Base-by-base conservation (phyloP, 1,140 invertebrate species). In the Drosophila ambigua region DNA sequence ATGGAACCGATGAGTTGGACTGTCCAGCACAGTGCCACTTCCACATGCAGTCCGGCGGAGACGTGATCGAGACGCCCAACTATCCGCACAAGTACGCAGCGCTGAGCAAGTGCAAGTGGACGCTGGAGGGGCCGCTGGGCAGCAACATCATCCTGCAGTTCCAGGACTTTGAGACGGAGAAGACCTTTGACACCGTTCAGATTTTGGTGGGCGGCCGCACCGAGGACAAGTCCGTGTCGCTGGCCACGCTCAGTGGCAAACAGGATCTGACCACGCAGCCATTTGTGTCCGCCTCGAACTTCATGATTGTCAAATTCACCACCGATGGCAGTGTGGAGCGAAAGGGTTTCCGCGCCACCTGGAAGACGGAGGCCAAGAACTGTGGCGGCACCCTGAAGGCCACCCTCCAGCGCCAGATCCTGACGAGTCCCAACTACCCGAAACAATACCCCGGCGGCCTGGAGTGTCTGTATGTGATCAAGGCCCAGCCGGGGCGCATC, bases 261-360 rank as follows among this genome's bases (percentile, higher is more conserved):
- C 95, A 96, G 91, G 96, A 97, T 90, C 90, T 97, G 53, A 95
- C 96, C 45, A 96, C 94, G 63, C 96, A 96, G 88, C 94, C 97
- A 4, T 98, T 97, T 92, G 97, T 98, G 4, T 98, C 98, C 0
- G 98, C 97, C 15, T 98, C 97, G 13, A 99, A 99, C 92, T 98
- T 99, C 77, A 99, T 99, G 97, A 98, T 99, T 62, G 95, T 99
- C 66, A 98, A 98, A 92, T 99, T 99, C 93, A 97, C 96, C 74
- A 97, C 97, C 0, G 98, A 99, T 91, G 96, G 96, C 9, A 96
- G 97, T 2, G 97, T 98, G 24, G 98, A 99, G 93, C 96, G 96
- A 72, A 97, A 98, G 93, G 98, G 98, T 55, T 99, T 99, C 92
- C 95, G 97, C 46, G 97, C 97, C 48, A 97, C 97, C 1, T 98